Percentiles rank a stretch among this genome's conserved stretches.
phyloP scores from a whole-genome alignment of 2,113 vertebrate species.

The Cebus imitator region DNA sequence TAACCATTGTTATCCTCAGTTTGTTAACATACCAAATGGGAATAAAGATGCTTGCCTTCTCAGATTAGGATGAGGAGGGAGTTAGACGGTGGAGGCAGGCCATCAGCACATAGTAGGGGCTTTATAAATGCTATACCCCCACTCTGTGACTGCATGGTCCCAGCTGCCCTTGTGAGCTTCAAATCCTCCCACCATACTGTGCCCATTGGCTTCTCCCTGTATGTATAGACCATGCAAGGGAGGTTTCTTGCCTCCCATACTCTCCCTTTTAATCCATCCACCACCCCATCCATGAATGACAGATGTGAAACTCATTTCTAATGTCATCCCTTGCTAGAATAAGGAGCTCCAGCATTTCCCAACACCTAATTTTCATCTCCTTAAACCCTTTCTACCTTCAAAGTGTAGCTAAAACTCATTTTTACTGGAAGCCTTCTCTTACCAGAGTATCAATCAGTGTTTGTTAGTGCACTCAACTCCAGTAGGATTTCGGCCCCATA shows the following conservation, averaged over 20 bases:
- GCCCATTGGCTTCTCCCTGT: neutral
- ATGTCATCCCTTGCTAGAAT: neutral
- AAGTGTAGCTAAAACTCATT: neutral
- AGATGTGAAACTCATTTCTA: neutral
- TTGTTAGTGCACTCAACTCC: neutral
- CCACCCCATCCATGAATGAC: neutral
- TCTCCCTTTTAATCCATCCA: neutral
- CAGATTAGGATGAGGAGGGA: neutral
- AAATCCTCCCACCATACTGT: neutral
- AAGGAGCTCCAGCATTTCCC: neutral
- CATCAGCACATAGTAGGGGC: rapidly evolving
- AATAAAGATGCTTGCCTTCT: neutral
- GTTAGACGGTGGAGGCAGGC: neutral
- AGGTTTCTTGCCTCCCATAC: neutral
- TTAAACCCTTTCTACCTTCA: neutral
- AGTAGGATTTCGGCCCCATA: neutral
- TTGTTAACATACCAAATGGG: neutral
- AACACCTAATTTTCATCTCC: neutral
- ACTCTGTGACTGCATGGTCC: neutral
- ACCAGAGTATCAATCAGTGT: neutral
- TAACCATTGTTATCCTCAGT: neutral
- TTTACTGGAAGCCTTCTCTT: neutral
- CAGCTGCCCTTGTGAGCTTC: neutral
- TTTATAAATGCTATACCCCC: neutral
- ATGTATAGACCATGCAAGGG: neutral